Conservation (phyloP, 2,888 invertebrate species). For the Ophraella communa region DNA sequence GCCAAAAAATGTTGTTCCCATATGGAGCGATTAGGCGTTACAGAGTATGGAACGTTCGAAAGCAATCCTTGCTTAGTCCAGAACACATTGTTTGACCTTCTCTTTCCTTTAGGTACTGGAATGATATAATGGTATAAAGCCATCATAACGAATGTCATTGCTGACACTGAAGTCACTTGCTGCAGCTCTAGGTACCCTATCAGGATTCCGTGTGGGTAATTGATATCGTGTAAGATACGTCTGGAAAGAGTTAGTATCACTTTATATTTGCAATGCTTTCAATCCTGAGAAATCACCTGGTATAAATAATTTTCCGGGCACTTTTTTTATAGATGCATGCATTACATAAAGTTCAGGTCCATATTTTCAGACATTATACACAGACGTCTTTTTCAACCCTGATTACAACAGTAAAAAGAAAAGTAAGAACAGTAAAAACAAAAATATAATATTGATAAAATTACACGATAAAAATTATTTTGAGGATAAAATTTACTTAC, state of each 20-base stretch:
- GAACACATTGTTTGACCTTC: conserved; percentile 8
- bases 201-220: neutral
- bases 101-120: neutral
- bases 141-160: conserved; percentile 8
- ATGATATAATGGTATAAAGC: conserved; percentile 7
- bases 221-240: conserved; percentile 9
- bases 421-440: too few species aligned
- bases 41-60: neutral
- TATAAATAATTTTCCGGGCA: neutral
- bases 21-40: too few species aligned
- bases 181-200: conserved; percentile 7
- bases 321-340: neutral
- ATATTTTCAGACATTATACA: too few species aligned
- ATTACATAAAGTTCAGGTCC: too few species aligned
- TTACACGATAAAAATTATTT: too few species aligned
- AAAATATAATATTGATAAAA: too few species aligned
- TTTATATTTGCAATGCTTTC: conserved; percentile 3
- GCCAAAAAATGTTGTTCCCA: too few species aligned
- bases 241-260: neutral
- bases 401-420: too few species aligned
- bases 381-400: too few species aligned
- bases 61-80: conserved; percentile 11
- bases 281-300: neutral
- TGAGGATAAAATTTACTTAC: too few species aligned
- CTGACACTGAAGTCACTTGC: conserved; percentile 9